A percentile compares a stretch with the other conserved stretches of the same genome.
Conservation (phyloP, 2,888 invertebrate genomes). For the Lithodes maja region DNA sequence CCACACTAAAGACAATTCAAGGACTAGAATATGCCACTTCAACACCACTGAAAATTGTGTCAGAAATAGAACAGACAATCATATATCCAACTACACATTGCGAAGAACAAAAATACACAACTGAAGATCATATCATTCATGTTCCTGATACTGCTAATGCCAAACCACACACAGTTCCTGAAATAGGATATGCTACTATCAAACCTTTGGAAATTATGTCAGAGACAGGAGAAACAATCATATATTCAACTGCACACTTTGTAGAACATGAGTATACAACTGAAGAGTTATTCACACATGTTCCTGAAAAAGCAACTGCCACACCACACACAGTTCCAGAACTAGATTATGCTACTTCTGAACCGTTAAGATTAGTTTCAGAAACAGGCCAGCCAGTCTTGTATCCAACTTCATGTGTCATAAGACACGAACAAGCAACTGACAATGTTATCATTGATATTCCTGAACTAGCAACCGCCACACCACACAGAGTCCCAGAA, state of each 20-base stretch:
- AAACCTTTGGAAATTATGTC: background rate
- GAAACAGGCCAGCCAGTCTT: conserved; percentile 6
- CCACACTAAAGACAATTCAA: conserved; percentile 14
- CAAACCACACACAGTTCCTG: conserved; percentile 8
- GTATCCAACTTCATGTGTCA: background rate
- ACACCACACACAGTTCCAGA: conserved; percentile 20
- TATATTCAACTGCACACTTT: background rate
- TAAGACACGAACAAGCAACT: background rate
- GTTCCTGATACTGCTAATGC: conserved; percentile 2
- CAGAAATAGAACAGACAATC: conserved; percentile 20
- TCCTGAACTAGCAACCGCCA: conserved; percentile 9
- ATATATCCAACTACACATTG: conserved; percentile 9
- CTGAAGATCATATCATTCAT: conserved; percentile 1
- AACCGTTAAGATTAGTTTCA: conserved; percentile 25
- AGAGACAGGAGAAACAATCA: conserved; percentile 17
- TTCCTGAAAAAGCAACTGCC: conserved; percentile 1
- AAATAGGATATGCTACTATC: background rate
- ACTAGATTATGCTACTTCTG: conserved; percentile 1
- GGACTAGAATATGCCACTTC: conserved; percentile 13
- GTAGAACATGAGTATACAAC: conserved; percentile 8
- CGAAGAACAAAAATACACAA: conserved; percentile 1
- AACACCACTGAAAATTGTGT: conserved; percentile 18
- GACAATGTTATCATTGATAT: conserved; percentile 2
- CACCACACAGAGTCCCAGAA: conserved; percentile 5
- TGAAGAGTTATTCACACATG: conserved; percentile 13